phyloP scores from a whole-genome alignment of 1,140 invertebrate genomes.

The Rhagoletis zephyria region DNA sequence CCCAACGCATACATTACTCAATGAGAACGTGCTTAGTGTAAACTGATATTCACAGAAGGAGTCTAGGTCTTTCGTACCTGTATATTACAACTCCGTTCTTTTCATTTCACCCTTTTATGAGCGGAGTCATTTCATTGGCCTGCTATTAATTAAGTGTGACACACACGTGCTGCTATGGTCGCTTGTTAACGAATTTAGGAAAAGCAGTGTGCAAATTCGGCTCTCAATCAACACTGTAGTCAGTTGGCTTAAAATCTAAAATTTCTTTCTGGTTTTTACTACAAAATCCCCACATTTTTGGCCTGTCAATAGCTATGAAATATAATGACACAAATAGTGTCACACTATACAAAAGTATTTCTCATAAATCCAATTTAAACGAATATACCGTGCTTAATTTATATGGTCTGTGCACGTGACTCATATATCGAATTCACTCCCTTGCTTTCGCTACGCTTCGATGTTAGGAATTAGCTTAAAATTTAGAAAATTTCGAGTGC shows the following conservation, averaged over 20 bases:
- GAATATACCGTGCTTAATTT: not conserved
- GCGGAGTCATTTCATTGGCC: not conserved
- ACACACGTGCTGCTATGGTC: not conserved
- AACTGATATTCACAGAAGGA: not conserved
- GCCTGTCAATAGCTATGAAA: too few species aligned
- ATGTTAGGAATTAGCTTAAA: constrained; percentile 20
- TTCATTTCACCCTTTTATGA: constrained; percentile 10
- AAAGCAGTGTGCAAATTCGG: too few species aligned
- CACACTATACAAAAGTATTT: too few species aligned
- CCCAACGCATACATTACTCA: not conserved
- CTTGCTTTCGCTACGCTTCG: not conserved
- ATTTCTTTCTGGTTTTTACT: too few species aligned
- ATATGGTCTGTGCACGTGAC: not conserved
- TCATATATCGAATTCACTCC: constrained; percentile 15
- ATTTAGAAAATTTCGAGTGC: not conserved
- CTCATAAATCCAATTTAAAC: too few species aligned
- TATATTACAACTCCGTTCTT: not conserved
- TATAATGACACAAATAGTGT: too few species aligned
- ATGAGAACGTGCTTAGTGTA: not conserved
- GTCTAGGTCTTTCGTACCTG: not conserved
- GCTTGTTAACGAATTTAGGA: not conserved
- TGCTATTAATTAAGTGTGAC: not conserved
- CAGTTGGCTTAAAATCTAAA: too few species aligned
- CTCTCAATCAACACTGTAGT: too few species aligned
- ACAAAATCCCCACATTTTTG: too few species aligned